phyloP scores from a whole-genome alignment of 2,797 vertebrate species.

The Octomys mimax region DNA sequence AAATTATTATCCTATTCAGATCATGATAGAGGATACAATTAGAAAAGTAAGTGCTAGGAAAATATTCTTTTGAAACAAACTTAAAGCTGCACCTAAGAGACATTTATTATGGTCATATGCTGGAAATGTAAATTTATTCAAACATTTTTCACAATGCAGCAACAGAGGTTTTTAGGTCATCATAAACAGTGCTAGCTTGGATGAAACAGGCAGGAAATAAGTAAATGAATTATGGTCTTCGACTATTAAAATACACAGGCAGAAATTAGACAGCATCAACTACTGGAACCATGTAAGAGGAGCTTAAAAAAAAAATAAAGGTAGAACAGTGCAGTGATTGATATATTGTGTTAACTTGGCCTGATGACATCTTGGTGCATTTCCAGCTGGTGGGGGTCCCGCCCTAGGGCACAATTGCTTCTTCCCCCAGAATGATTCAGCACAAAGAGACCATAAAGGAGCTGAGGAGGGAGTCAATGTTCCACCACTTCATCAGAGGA shows the following conservation, averaged over 20 bases:
- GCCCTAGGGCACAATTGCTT: too few species aligned
- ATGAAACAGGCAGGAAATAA: not conserved
- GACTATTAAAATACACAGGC: not conserved
- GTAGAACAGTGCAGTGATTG: not conserved
- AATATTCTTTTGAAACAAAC: not conserved
- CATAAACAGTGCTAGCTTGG: not conserved
- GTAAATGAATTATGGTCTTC: not conserved
- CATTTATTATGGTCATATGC: not conserved
- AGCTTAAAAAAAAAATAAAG: not conserved
- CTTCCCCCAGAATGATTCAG: too few species aligned
- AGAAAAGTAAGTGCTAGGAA: not conserved
- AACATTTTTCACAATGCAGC: not conserved
- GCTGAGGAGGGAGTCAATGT: too few species aligned
- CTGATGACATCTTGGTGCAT: too few species aligned
- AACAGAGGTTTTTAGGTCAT: not conserved
- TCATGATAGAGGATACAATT: not conserved
- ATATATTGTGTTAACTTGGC: too few species aligned
- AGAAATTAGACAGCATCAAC: not conserved
- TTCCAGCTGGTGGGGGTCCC: too few species aligned
- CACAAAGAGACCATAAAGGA: too few species aligned
- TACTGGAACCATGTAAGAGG: not conserved
- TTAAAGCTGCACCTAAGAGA: fast-evolving
- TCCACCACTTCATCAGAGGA: too few species aligned
- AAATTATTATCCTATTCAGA: not conserved
- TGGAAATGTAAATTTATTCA: not conserved